phyloP scores from a whole-genome alignment of 2,113 vertebrate genomes.

The Mesoclemmys tuberculata region DNA sequence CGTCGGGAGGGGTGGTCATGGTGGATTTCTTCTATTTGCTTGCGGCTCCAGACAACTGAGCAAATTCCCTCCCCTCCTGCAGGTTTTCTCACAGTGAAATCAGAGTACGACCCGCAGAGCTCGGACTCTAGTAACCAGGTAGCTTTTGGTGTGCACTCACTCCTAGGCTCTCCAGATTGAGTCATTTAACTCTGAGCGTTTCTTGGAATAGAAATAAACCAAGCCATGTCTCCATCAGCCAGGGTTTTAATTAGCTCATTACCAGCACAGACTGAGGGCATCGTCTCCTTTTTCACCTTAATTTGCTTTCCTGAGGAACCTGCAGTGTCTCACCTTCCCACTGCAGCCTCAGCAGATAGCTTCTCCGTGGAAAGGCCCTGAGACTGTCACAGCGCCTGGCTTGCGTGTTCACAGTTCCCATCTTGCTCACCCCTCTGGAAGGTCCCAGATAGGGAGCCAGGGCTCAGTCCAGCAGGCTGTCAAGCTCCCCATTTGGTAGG shows the following conservation, averaged over 20 bases:
- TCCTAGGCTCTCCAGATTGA: rapidly evolving
- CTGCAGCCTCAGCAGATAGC: background rate
- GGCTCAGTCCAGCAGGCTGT: no score
- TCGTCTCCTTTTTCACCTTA: rapidly evolving
- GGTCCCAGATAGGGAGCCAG: no score
- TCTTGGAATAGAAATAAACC: rapidly evolving
- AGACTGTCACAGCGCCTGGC: background rate
- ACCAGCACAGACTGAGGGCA: background rate
- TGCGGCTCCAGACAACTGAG: no score
- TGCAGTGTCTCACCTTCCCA: background rate
- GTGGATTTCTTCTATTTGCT: no score
- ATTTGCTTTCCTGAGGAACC: background rate
- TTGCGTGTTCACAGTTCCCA: no score
- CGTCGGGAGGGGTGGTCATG: no score
- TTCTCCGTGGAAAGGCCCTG: rapidly evolving
- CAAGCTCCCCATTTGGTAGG: no score
- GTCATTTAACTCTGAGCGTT: rapidly evolving
- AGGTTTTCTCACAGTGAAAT: no score
- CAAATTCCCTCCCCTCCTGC: background rate
- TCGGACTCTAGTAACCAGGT: rapidly evolving
- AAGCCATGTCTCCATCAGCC: rapidly evolving
- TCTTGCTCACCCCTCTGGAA: no score
- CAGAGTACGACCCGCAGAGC: background rate
- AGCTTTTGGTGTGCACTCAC: rapidly evolving
- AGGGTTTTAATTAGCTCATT: background rate